Conservation (phyloP, 92 coral and sea anemone species). For the Epizoanthus fatuus region DNA sequence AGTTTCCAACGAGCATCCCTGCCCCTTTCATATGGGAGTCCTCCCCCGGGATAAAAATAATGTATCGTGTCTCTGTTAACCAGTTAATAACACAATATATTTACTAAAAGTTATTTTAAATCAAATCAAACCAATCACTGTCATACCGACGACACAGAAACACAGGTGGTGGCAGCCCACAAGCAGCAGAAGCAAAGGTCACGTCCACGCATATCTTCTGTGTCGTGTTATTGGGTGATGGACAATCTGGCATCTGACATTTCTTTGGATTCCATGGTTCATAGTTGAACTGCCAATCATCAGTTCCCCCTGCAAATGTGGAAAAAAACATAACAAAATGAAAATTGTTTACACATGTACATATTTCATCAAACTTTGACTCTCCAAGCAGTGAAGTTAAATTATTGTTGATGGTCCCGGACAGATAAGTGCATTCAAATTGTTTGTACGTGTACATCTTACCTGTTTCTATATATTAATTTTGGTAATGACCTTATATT, state of each 20-base stretch:
- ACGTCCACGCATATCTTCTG: conserved; percentile 94
- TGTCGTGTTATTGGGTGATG: conserved; percentile 76
- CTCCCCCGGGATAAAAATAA: no score
- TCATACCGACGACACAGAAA: conserved; percentile 76
- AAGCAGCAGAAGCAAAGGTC: conserved; percentile 86
- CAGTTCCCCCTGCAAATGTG: conserved; percentile 81
- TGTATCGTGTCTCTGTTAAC: no score
- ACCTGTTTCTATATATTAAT: no score
- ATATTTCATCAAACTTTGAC: neutral
- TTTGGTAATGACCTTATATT: no score
- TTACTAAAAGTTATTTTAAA: no score
- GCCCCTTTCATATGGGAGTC: no score
- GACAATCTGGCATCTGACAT: conserved; percentile 88
- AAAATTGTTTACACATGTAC: neutral
- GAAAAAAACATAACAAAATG: neutral
- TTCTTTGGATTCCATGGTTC: conserved; percentile 94
- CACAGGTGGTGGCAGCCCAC: conserved; percentile 90
- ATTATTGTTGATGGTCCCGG: neutral
- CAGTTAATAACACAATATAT: no score
- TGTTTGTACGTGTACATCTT: no score
- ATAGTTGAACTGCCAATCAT: conserved; percentile 98
- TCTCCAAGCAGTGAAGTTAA: neutral
- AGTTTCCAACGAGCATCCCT: no score
- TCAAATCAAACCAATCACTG: neutral
- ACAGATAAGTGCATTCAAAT: no score